These are phyloP conservation scores for Nycticorax nycticorax DNA, from an alignment of 2,113 vertebrate genomes.

Conservation along the genomic window DNA sequence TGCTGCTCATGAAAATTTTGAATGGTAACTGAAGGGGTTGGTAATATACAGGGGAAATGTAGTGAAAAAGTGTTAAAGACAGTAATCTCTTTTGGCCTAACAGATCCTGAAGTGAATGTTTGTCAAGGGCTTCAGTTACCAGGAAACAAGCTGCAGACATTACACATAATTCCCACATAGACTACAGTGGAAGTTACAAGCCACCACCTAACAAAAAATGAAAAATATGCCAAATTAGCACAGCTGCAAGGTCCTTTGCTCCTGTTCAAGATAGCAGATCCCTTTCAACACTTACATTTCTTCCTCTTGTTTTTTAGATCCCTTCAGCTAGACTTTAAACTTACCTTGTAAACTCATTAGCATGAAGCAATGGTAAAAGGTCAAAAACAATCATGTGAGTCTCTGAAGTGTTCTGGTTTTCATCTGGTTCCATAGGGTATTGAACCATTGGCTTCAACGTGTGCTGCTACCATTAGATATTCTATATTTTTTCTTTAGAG, in stretches of 20 bases:
- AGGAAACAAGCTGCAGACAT: background rate
- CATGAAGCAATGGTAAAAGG: background rate
- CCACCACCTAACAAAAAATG: background rate
- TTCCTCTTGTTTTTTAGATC: background rate
- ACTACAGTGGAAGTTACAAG: background rate
- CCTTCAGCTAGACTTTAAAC: background rate
- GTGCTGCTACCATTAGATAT: background rate
- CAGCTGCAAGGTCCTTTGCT: background rate
- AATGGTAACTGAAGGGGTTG: rapidly evolving
- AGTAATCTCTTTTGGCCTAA: background rate
- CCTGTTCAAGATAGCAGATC: background rate
- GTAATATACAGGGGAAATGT: background rate
- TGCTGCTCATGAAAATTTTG: background rate
- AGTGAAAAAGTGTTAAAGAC: background rate
- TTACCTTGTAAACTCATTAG: background rate
- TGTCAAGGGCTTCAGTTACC: background rate
- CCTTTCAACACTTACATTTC: background rate
- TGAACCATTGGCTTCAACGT: background rate
- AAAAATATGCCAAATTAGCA: background rate
- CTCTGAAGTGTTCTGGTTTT: background rate
- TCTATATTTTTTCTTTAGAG: background rate
- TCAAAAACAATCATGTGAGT: background rate
- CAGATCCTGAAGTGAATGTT: background rate
- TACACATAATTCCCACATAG: background rate
- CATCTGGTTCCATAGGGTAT: background rate